Base-by-base conservation (phyloP, 2,113 vertebrate species). In the Drymodes brunneopygia region DNA sequence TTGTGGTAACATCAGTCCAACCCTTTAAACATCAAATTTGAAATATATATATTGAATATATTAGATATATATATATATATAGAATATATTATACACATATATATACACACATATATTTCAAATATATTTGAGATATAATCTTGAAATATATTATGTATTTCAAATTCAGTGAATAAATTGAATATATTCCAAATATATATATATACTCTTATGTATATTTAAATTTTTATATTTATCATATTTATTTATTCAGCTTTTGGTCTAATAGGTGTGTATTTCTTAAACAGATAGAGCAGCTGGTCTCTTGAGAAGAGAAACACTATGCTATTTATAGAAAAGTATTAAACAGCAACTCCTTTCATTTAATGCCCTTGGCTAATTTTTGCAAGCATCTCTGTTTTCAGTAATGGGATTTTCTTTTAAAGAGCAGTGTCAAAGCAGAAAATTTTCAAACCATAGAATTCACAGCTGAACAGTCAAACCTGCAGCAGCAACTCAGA, bases 261-360 rank as follows among this genome's bases (percentile, higher is more conserved):
- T 66, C 21, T 81, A 58, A 45, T 79, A 94, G 79, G 73, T 88
- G n/a, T 69, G 24, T 67, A 66, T 87, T 91, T 91, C 71, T 87
- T 93, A 86, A 95, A 48, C 29, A 95, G 80, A 69, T 40, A 35
- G 33, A 95, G 86, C 94, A 95, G 70, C 94, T 94, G 80, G 24
- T 80, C 86, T 95, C 80, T 93, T 12, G 25, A 94, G 85, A 86
- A 83, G 19, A 89, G 47, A 92, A 95, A 81, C 7, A 36, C 62
- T 90, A 62, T 69, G 73, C 65, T 93, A 96, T 96, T 91, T 93
- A 67, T 92, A 89, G 81, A 73, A 48, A 95, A 94, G 88, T 85
- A 90, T 88, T 93, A 89, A 92, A 64, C 40, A 90, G 71, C 79
- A 93, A 10, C 33, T 77, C 54, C 48, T 93, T 88, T 91, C 67